Evolutionary conservation across 2,888 invertebrate species (phyloP).

Genomic region (Heteromyza rotundicornis): DNA sequence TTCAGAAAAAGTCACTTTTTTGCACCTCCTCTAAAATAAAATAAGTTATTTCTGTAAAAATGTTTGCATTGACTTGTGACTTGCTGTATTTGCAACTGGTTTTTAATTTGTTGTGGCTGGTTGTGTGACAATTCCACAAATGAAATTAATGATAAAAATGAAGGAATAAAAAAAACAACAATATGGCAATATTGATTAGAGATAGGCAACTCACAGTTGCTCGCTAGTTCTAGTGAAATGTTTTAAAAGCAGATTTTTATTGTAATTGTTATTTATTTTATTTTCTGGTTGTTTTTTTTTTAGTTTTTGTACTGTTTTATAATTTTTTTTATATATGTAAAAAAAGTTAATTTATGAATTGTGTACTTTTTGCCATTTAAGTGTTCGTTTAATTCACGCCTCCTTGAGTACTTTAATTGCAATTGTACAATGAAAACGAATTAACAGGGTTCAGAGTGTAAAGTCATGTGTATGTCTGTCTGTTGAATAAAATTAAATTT

Average conservation of each 20-base stretch:
- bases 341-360: not conserved
- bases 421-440: not conserved
- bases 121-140: not conserved
- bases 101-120: no score
- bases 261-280: not conserved
- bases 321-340: not conserved
- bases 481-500: no score
- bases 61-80: no score
- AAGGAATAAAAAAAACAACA: not conserved
- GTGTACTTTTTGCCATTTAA: no score
- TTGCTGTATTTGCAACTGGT: not conserved
- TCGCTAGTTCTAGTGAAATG: not conserved
- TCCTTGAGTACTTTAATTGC: conserved; percentile 14
- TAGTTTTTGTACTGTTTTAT: not conserved
- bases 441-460: no score
- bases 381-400: not conserved
- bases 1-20: no score
- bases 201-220: not conserved
- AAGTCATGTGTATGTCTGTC: no score
- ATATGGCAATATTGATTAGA: not conserved
- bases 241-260: not conserved
- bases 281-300: no score
- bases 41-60: no score
- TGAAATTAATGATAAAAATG: not conserved
- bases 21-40: not conserved